Conservation (phyloP, 2,888 invertebrate species). For the Drosophila peninsularis region DNA sequence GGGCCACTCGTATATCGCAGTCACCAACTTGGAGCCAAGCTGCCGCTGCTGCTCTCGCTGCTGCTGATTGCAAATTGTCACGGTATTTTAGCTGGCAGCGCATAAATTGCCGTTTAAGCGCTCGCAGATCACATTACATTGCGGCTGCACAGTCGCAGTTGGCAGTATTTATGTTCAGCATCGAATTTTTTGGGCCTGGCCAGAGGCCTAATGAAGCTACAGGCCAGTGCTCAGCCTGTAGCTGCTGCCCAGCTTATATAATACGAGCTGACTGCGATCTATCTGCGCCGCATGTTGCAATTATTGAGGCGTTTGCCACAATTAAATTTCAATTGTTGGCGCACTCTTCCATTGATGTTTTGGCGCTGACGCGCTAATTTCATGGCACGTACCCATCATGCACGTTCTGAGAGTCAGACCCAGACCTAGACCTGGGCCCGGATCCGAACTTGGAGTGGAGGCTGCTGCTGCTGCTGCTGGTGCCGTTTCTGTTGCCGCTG, state of each 20-base stretch:
- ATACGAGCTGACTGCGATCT: slow-evolving; percentile 30
- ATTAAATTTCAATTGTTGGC: slow-evolving; percentile 61
- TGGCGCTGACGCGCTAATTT: slow-evolving; percentile 69
- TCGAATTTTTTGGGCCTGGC: slow-evolving; percentile 53
- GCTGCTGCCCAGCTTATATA: slow-evolving; percentile 47
- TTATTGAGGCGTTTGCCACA: slow-evolving; percentile 60
- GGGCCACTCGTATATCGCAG: slow-evolving; percentile 13
- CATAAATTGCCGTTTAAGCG: slow-evolving; percentile 78
- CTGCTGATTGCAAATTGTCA: slow-evolving; percentile 80
- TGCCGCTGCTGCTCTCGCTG: slow-evolving; percentile 22
- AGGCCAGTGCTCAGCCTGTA: slow-evolving; percentile 1
- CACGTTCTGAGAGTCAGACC: slow-evolving; percentile 25
- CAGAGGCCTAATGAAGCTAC: slow-evolving; percentile 62
- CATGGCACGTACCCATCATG: slow-evolving; percentile 53
- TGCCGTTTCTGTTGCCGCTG: background rate
- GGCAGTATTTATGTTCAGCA: slow-evolving; percentile 58
- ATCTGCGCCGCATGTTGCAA: slow-evolving; percentile 29
- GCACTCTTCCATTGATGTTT: slow-evolving; percentile 61
- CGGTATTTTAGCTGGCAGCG: slow-evolving; percentile 76
- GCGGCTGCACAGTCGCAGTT: slow-evolving; percentile 24
- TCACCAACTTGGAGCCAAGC: slow-evolving; percentile 13
- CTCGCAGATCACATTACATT: slow-evolving; percentile 58
- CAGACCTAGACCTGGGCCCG: slow-evolving; percentile 22
- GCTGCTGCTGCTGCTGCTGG: background rate
- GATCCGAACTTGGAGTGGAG: slow-evolving; percentile 1